These are phyloP conservation scores for Dolichotis patagonum DNA, from an alignment of 2,113 vertebrate genomes.

Conservation along the genomic window DNA sequence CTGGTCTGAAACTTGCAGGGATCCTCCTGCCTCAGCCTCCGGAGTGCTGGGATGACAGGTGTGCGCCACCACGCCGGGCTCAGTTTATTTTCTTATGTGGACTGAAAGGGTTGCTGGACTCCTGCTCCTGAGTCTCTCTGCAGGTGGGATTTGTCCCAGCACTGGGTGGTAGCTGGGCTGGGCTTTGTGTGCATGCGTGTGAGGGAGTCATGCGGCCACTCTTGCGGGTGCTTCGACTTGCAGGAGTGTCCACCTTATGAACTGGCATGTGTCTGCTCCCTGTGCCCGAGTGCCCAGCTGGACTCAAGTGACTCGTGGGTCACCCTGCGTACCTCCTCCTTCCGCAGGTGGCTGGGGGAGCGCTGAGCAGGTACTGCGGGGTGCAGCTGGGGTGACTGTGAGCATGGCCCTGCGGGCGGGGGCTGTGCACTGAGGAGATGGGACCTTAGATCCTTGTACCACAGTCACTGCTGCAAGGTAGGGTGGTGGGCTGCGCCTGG, in stretches of 20 bases:
- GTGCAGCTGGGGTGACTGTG: accelerated
- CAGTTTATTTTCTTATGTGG: not conserved
- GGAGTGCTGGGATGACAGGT: no score
- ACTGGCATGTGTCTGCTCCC: accelerated
- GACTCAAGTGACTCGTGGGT: accelerated
- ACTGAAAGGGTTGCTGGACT: not conserved
- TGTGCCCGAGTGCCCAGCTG: not conserved
- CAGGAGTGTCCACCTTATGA: accelerated
- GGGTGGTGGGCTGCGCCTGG: not conserved
- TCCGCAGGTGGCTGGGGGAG: not conserved
- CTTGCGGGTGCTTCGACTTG: accelerated
- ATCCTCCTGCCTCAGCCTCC: no score
- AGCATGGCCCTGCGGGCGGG: not conserved
- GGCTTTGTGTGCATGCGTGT: not conserved
- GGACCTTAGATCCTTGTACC: not conserved
- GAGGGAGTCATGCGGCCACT: accelerated
- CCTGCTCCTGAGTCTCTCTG: accelerated
- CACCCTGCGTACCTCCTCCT: accelerated
- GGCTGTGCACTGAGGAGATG: not conserved
- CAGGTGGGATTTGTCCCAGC: not conserved
- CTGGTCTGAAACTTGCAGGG: no score
- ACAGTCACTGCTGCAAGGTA: not conserved
- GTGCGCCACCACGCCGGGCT: no score
- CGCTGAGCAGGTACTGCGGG: not conserved
- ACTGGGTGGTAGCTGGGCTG: not conserved